Evolutionary conservation across 2,888 invertebrate species (phyloP), one percentile per base, ranked within the genome.

Genomic region (Drosophila kambysellisi): DNA sequence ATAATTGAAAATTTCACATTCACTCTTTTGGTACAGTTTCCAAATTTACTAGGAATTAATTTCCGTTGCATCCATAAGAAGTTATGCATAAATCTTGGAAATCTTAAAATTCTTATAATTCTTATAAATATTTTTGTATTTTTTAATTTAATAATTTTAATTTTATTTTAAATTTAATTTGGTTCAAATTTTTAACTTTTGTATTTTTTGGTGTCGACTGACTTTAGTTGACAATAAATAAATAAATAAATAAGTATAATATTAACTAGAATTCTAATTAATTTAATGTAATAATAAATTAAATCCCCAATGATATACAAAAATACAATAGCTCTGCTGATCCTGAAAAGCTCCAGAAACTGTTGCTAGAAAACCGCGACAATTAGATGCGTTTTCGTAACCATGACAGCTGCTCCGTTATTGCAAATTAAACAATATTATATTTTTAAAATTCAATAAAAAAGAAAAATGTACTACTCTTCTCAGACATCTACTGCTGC

Each of bases 391-490:
- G 32, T 17, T 25, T 66, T 25, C 20, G 64, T 73, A 25, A 46
- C 58, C 50, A 65, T 64, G 76, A 53, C 78, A 76, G 71, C 80
- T 79, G 78, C 58, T 64, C 48, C 35, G 37, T 17, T 59, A 37
- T 59, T 62, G 60, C 65, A 83, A 81, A 86, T 83, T 74, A 76
- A 59, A 56, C 70, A 81, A 79, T 79, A 59, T 64, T 68, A 61
- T 74, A 72, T 76, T 68, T 73, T 79, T 70, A 65, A 81, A 81
- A 76, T 83, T 68, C 74, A 88, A 85, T 86, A 79, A 73, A 62
- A 46, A 11, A 6, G 43, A 60, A 76, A 61, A 8, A 29, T 7
- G 12, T 29, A 39, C n/a, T 48, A 71, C 70, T 56, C 52, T 53
- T 54, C 20, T 39, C 54, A 51, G 60, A 61, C 11, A 63, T 43